Evolutionary conservation across 2,888 invertebrate genomes (phyloP), one percentile per base, ranked within the genome.

Genomic region (Cephus nigrinus): DNA sequence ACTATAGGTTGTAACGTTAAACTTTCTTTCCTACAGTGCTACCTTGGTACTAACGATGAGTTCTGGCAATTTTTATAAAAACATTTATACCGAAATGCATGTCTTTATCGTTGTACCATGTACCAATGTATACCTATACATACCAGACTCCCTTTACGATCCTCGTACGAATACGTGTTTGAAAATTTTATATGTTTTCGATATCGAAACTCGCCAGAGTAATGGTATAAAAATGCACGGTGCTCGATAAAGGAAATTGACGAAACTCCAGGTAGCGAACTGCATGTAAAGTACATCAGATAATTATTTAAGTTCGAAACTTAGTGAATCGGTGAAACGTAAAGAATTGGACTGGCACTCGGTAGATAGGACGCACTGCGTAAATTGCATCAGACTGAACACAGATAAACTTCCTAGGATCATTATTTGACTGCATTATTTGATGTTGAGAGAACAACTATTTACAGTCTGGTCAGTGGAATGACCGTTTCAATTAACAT

Each of bases 401-500:
- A 9, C 23, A 55, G 23, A 15, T 23, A 55, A 55, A 55, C 23
- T 1, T 55, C 5, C 55, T 55, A 55, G 23, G 23, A 9, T 55
- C 55, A 55, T 55, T 75, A 74, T 76, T 82, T 74, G 40, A 75
- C 72, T 75, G 78, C 78, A 79, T 80, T 78, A 80, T 78, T 76
- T 74, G 73, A 75, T 77, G 77, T 75, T 78, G 77, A 30, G 12
- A 74, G 74, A 75, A 78, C 79, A 84, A 80, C 77, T 80, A 80
- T 84, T 55, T 23, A 55, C 55, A 55, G 71, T 78, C 76, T 74
- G 40, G 55, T 68, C 30, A 80, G 72, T 35, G 77, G 71, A 76
- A 71, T 68, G 80, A 80, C 69, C 76, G 78, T 80, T 82, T 79
- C 79, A 79, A 84, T 82, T 80, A 84, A 84, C 76, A 78, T 80